These are phyloP conservation scores for Tetheella fluctuosa DNA, from an alignment of 2,888 invertebrate species.

Conservation along the genomic window DNA sequence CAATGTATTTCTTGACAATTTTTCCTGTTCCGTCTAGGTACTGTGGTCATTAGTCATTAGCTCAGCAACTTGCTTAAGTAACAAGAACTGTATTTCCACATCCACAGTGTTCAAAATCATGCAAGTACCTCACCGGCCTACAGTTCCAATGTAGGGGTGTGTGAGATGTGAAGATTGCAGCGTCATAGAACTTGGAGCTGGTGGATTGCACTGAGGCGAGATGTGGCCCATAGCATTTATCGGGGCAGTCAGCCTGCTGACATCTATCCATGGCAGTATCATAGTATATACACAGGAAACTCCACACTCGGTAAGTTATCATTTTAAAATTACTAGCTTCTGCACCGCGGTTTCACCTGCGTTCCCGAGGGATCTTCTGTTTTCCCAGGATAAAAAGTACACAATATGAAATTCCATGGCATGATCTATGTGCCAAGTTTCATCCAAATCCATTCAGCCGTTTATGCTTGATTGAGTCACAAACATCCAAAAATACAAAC, in stretches of 20 bases:
- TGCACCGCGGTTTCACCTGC: too few relatives aligned
- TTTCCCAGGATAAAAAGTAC: too few relatives aligned
- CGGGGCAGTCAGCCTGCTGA: constrained; percentile 55
- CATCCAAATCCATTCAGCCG: too few relatives aligned
- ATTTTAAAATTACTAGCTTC: too few relatives aligned
- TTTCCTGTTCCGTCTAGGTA: background rate
- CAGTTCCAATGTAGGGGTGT: constrained; percentile 24
- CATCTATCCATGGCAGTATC: constrained; percentile 51
- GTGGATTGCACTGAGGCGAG: constrained; percentile 33
- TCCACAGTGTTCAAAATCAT: constrained; percentile 45
- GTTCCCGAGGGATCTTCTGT: too few relatives aligned
- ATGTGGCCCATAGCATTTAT: constrained; percentile 53
- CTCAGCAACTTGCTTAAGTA: background rate
- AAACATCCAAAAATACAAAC: too few relatives aligned
- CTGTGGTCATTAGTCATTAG: background rate
- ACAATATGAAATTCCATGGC: too few relatives aligned
- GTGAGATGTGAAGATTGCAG: constrained; percentile 44
- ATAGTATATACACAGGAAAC: constrained; percentile 56
- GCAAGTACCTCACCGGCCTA: constrained; percentile 39
- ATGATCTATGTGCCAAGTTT: too few relatives aligned
- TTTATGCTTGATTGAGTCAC: too few relatives aligned
- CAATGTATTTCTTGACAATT: background rate
- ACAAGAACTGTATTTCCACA: background rate
- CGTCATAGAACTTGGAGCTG: constrained; percentile 31
- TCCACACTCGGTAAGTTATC: constrained; percentile 59